Conservation (phyloP, 2,888 invertebrate species). For the Danaus chrysippus region DNA sequence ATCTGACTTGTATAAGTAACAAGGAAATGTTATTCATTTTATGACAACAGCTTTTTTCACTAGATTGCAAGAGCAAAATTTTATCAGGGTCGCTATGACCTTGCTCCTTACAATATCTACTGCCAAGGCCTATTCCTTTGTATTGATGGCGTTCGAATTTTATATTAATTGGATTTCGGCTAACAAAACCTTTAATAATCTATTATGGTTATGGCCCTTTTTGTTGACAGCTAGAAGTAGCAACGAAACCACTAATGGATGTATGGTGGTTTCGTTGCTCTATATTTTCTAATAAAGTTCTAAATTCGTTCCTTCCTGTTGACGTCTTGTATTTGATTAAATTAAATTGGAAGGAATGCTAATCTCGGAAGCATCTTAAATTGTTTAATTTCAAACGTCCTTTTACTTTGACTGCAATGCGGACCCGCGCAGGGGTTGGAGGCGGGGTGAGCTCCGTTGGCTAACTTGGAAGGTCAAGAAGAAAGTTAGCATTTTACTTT, state of each 20-base stretch:
- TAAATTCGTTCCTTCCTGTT: constrained; percentile 28
- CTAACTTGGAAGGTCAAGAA: constrained; percentile 72
- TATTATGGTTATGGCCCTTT: no score
- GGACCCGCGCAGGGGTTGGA: constrained; percentile 51
- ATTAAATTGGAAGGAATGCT: constrained; percentile 3
- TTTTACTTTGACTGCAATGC: constrained; percentile 72
- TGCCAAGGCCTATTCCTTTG: constrained; percentile 55
- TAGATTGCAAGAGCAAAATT: constrained; percentile 45
- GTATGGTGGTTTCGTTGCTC: no score
- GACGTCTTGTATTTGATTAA: constrained; percentile 38
- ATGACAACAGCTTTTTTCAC: constrained; percentile 20
- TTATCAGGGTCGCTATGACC: constrained; percentile 63
- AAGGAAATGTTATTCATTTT: constrained; percentile 22
- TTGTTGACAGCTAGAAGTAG: no score
- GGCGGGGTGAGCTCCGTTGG: constrained; percentile 47
- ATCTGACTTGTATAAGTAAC: constrained; percentile 31
- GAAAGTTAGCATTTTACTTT: constrained; percentile 56
- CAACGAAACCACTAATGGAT: no score
- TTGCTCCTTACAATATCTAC: constrained; percentile 41
- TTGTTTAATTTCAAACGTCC: constrained; percentile 50
- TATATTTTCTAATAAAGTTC: no score
- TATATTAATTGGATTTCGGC: constrained; percentile 41
- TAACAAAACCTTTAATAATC: constrained; percentile 32
- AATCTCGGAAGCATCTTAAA: not conserved
- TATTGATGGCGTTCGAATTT: constrained; percentile 49